Evolutionary conservation across 2,797 vertebrate species (phyloP).

Genomic region (Sitta carolinensis): DNA sequence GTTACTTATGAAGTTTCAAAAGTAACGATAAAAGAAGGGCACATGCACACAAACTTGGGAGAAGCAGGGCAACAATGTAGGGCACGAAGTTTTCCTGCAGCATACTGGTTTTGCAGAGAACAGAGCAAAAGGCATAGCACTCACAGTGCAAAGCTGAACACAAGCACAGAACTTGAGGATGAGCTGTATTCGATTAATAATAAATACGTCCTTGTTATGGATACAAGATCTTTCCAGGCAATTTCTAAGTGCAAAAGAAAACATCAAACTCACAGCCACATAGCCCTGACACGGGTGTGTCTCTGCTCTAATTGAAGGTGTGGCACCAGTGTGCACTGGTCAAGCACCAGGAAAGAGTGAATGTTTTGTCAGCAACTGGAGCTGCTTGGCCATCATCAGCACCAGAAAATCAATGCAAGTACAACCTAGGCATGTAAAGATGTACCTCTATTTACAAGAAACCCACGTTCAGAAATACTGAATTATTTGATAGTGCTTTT

Average conservation of each 20-base stretch:
- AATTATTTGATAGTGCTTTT: not conserved
- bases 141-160: not conserved
- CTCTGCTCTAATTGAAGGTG: not conserved
- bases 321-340: not conserved
- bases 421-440: not conserved
- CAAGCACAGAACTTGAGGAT: not conserved
- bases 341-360: rapidly evolving
- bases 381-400: not conserved
- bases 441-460: not conserved
- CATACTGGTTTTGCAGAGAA: not conserved
- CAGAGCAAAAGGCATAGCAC: not conserved
- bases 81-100: not conserved
- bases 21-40: not conserved
- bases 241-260: not conserved
- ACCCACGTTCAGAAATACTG: not conserved
- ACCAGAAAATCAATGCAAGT: not conserved
- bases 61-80: not conserved
- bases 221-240: not conserved
- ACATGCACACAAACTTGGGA: not conserved
- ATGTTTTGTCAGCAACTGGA: rapidly evolving
- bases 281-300: rapidly evolving
- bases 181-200: not conserved
- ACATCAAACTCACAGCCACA: not conserved
- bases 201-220: not conserved
- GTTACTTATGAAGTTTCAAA: not conserved